A percentile compares a stretch with the other conserved stretches of the same genome.
Evolutionary conservation across 1,140 invertebrate genomes (phyloP).

Genomic region (Drosophila willistoni): DNA sequence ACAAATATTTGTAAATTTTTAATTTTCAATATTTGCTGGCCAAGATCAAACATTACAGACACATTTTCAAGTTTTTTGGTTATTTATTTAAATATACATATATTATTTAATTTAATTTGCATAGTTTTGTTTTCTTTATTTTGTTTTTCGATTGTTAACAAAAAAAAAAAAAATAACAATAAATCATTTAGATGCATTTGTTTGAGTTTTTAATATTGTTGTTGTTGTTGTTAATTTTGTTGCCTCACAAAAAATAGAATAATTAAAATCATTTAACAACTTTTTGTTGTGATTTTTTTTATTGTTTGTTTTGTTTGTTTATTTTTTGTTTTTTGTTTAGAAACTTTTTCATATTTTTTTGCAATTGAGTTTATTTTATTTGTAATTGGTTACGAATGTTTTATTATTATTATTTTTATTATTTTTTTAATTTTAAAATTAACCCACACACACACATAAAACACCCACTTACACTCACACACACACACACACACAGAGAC

Average conservation of each 20-base stretch:
- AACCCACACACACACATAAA: conserved; percentile 2
- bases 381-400: not conserved
- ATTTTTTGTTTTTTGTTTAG: too few relatives aligned
- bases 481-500: not conserved
- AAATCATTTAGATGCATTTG: not conserved
- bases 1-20: too few relatives aligned
- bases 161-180: conserved; percentile 5
- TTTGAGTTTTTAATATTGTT: not conserved
- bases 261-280: not conserved
- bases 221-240: not conserved
- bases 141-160: not conserved
- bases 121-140: not conserved
- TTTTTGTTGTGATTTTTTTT: not conserved
- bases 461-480: not conserved
- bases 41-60: too few relatives aligned
- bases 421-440: conserved; percentile 1
- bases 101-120: not conserved
- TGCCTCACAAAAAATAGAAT: not conserved
- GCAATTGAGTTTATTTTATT: not conserved
- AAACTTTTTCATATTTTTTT: not conserved
- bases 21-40: not conserved
- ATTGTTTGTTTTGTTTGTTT: not conserved
- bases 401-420: conserved; percentile 9
- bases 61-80: too few relatives aligned
- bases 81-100: not conserved